Evolutionary conservation across 2,797 vertebrate species (phyloP).

Genomic region (Trematomus bernacchii): DNA sequence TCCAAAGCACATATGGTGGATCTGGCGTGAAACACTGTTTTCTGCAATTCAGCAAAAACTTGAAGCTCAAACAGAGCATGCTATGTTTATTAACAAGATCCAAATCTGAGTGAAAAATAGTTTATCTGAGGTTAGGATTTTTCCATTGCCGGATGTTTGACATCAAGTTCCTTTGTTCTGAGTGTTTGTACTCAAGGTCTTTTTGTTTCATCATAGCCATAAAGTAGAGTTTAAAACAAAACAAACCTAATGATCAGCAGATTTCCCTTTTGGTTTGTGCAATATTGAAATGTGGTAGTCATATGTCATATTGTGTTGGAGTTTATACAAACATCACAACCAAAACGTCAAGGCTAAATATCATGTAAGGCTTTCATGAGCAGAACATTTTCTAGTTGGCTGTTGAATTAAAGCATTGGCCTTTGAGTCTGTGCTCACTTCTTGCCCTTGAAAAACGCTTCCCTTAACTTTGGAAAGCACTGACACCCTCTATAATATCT

Average conservation of each 20-base stretch:
- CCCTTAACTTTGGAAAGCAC: background rate
- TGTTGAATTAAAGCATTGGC: background rate
- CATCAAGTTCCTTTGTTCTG: background rate
- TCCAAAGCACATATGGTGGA: slow-evolving; percentile 12
- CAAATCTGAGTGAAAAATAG: background rate
- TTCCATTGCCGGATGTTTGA: background rate
- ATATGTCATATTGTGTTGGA: background rate
- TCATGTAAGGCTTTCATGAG: background rate
- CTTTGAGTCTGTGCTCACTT: background rate
- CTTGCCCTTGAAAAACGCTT: background rate
- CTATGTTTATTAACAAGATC: background rate
- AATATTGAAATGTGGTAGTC: background rate
- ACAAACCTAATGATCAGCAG: background rate
- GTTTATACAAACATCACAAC: background rate
- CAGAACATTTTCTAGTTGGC: background rate
- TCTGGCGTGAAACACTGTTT: slow-evolving; percentile 13
- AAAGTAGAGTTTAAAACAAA: background rate
- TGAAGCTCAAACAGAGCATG: background rate
- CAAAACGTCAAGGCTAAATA: background rate
- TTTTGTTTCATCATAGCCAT: background rate
- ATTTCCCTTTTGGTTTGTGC: background rate
- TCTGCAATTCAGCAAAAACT: background rate
- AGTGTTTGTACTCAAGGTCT: background rate
- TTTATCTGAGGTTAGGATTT: background rate
- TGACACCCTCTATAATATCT: background rate